These are phyloP conservation scores for Ondatra zibethicus DNA, from an alignment of 2,113 vertebrate genomes.

Conservation along the genomic window DNA sequence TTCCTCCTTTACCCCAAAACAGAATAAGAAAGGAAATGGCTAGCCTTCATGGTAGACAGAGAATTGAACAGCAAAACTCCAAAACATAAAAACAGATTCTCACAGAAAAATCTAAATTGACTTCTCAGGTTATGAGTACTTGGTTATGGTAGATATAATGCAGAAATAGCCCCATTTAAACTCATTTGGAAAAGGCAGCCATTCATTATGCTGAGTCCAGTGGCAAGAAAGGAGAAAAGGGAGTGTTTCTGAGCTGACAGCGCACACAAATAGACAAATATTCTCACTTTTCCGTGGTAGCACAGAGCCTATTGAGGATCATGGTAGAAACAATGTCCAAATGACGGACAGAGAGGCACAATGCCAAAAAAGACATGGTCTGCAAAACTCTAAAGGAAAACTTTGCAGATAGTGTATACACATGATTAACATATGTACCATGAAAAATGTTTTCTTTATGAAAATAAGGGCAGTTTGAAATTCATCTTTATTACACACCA, in stretches of 20 bases:
- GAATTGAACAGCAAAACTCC: slow-evolving; percentile 68
- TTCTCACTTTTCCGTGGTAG: neutral
- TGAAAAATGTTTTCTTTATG: slow-evolving; percentile 63
- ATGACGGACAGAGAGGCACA: neutral
- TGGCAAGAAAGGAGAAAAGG: slow-evolving; percentile 35
- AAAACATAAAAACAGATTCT: no score
- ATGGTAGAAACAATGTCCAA: neutral
- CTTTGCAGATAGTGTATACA: neutral
- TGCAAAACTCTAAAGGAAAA: slow-evolving; percentile 14
- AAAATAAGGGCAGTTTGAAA: slow-evolving; percentile 31
- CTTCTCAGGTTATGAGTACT: slow-evolving; percentile 63
- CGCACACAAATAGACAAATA: neutral
- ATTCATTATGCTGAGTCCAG: slow-evolving; percentile 25
- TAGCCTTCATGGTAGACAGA: slow-evolving; percentile 15
- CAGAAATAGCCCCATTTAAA: slow-evolving; percentile 50
- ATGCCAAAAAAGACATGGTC: neutral
- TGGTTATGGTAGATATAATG: slow-evolving; percentile 42
- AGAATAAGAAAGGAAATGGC: slow-evolving; percentile 36
- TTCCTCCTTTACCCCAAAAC: neutral
- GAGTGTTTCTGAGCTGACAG: slow-evolving; percentile 38
- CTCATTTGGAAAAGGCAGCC: slow-evolving; percentile 37
- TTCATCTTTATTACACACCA: slow-evolving; percentile 31
- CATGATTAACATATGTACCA: neutral
- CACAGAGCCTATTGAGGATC: neutral
- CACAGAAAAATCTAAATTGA: slow-evolving; percentile 67